Evolutionary conservation across 2,797 vertebrate genomes (phyloP).

Genomic region (Acipenser ruthenus): DNA sequence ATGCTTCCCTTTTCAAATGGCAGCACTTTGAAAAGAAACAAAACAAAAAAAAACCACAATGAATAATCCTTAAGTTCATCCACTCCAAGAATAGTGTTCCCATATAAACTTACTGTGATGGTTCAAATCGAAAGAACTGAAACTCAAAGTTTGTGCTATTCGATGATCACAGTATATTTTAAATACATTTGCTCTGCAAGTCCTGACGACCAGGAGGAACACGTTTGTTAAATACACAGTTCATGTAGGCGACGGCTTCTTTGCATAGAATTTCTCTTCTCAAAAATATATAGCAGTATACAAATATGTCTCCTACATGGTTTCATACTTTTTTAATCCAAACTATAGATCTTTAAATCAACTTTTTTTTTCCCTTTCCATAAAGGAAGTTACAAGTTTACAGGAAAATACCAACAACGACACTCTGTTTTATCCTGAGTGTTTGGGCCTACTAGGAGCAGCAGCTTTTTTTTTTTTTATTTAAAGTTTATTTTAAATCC

Average conservation of each 20-base stretch:
- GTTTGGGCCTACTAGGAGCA: conserved; percentile 62
- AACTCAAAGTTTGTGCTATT: conserved; percentile 59
- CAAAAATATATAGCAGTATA: conserved; percentile 60
- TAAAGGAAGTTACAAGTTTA: conserved; percentile 40
- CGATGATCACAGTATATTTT: conserved; percentile 58
- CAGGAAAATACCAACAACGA: conserved; percentile 45
- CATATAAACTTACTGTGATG: conserved; percentile 46
- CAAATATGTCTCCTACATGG: conserved; percentile 56
- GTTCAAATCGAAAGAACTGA: conserved; percentile 38
- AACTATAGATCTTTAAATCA: conserved; percentile 41
- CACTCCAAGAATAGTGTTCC: conserved; percentile 52
- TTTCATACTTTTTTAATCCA: conserved; percentile 42
- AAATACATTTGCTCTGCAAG: conserved; percentile 57
- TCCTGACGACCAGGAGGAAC: conserved; percentile 55
- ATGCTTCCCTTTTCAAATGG: conserved; percentile 71
- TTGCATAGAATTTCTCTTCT: conserved; percentile 51
- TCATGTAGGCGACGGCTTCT: conserved; percentile 60
- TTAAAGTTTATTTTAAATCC: conserved; percentile 9
- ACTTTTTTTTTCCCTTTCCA: conserved; percentile 39
- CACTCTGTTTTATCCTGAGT: conserved; percentile 71
- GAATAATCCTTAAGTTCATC: conserved; percentile 46
- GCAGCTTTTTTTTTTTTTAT: conserved; percentile 67
- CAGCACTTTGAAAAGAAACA: conserved; percentile 51
- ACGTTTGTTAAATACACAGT: conserved; percentile 63
- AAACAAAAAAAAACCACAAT: conserved; percentile 56